Percentiles rank a stretch among this genome's conserved stretches.
These are phyloP conservation scores for Aporophyla lueneburgensis DNA, from an alignment of 2,888 invertebrate species.

Conservation along the genomic window DNA sequence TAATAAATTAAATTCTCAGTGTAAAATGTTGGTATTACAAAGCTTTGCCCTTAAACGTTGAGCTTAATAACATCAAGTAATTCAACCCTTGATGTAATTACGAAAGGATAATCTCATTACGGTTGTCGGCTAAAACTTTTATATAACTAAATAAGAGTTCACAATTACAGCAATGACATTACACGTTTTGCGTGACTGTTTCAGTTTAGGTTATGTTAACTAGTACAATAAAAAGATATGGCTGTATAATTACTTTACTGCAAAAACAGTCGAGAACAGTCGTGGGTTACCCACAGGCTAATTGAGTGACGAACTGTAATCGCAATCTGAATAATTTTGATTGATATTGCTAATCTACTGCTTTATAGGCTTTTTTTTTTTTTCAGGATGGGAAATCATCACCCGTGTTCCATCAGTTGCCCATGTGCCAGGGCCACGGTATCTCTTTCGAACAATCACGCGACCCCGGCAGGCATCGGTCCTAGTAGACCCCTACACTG, in stretches of 20 bases:
- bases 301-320: too few relatives aligned
- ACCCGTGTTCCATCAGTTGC: too few relatives aligned
- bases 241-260: conserved; percentile 28
- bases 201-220: conserved; percentile 34
- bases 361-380: too few relatives aligned
- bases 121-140: conserved; percentile 57
- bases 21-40: conserved; percentile 45
- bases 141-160: conserved; percentile 62
- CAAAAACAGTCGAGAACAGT: background rate
- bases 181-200: conserved; percentile 47
- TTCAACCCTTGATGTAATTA: conserved; percentile 64
- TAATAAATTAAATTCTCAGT: conserved; percentile 49
- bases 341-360: too few relatives aligned
- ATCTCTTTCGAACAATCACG: too few relatives aligned
- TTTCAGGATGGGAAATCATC: too few relatives aligned
- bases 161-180: conserved; percentile 52
- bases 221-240: conserved; percentile 40
- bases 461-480: too few relatives aligned
- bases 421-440: too few relatives aligned
- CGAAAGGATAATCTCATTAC: conserved; percentile 64
- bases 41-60: conserved; percentile 49
- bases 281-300: background rate
- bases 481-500: too few relatives aligned
- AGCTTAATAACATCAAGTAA: conserved; percentile 57
- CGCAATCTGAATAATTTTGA: too few relatives aligned